Evolutionary conservation across 2,113 vertebrate species (phyloP).

Genomic region (Crotophaga sulcirostris): DNA sequence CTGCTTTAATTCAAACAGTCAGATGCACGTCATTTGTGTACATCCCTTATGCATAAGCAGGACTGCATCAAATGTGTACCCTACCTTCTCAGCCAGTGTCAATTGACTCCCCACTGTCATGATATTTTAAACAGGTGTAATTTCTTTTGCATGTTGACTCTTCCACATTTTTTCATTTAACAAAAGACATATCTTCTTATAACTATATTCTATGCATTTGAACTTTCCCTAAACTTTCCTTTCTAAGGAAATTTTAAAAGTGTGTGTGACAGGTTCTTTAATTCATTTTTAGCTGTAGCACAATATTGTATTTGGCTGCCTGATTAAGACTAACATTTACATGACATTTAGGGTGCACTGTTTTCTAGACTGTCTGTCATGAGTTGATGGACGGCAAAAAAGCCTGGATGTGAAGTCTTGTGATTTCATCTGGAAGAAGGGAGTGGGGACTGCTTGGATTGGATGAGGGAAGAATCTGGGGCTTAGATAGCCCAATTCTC

Average conservation of each 20-base stretch:
- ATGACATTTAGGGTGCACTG: slow-evolving; percentile 50
- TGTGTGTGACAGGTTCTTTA: slow-evolving; percentile 27
- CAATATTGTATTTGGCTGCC: slow-evolving; percentile 69
- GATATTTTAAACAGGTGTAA: neutral
- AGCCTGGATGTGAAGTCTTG: slow-evolving; percentile 25
- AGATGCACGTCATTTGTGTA: neutral
- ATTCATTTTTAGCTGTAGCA: slow-evolving; percentile 63
- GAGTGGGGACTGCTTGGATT: neutral
- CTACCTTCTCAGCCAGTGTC: neutral
- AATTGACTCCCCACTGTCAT: neutral
- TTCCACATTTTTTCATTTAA: slow-evolving; percentile 17
- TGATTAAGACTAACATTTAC: slow-evolving; percentile 63
- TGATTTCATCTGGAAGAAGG: slow-evolving; percentile 13
- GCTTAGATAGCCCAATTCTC: neutral
- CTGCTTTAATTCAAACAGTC: neutral
- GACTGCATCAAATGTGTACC: neutral
- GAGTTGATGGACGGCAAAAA: slow-evolving; percentile 44
- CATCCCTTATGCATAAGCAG: neutral
- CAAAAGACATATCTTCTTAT: slow-evolving; percentile 36
- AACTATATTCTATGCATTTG: neutral
- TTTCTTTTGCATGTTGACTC: neutral
- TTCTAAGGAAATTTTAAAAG: slow-evolving; percentile 16
- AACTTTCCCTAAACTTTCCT: slow-evolving; percentile 60
- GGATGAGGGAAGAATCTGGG: neutral
- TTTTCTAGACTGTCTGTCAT: slow-evolving; percentile 64